Percentiles rank a stretch among this genome's conserved stretches.
phyloP scores from a whole-genome alignment of 2,888 invertebrate genomes.

The Melieria picta region DNA sequence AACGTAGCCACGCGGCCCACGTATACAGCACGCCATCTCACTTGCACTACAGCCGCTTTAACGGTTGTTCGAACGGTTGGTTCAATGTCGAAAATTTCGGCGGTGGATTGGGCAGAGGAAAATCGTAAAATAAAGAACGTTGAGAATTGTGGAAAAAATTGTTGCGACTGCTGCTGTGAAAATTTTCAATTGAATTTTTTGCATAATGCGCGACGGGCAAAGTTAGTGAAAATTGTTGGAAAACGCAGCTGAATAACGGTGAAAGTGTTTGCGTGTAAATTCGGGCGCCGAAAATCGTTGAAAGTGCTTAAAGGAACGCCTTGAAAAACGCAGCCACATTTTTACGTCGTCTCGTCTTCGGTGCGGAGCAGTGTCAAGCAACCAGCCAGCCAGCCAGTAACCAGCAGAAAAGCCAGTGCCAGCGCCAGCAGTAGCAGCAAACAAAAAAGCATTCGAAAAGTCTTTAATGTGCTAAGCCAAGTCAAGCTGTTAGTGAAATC shows the following conservation, averaged over 20 bases:
- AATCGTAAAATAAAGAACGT: constrained; percentile 47
- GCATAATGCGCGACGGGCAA: constrained; percentile 59
- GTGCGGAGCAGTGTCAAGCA: constrained; percentile 3
- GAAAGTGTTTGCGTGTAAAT: constrained; percentile 49
- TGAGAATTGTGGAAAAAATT: constrained; percentile 56
- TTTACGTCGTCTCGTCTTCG: constrained; percentile 20
- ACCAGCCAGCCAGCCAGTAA: no score
- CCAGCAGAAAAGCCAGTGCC: constrained; percentile 14
- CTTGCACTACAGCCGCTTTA: constrained; percentile 1
- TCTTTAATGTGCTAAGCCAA: no score
- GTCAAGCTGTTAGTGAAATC: no score
- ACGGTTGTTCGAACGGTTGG: not conserved
- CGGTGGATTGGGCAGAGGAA: constrained; percentile 5
- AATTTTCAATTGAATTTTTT: constrained; percentile 55
- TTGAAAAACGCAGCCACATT: constrained; percentile 43
- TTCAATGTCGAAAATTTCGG: not conserved
- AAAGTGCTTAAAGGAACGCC: constrained; percentile 48
- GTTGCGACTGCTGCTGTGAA: constrained; percentile 51
- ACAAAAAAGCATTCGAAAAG: no score
- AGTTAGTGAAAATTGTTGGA: constrained; percentile 55
- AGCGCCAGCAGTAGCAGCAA: constrained; percentile 15
- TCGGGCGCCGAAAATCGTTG: constrained; percentile 43
- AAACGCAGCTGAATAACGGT: constrained; percentile 45
- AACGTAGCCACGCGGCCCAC: not conserved
- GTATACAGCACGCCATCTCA: not conserved